A percentile compares a stretch with the other conserved stretches of the same genome.
These are phyloP conservation scores for Magallana angulata DNA, from an alignment of 1,140 invertebrate genomes.

Conservation along the genomic window DNA sequence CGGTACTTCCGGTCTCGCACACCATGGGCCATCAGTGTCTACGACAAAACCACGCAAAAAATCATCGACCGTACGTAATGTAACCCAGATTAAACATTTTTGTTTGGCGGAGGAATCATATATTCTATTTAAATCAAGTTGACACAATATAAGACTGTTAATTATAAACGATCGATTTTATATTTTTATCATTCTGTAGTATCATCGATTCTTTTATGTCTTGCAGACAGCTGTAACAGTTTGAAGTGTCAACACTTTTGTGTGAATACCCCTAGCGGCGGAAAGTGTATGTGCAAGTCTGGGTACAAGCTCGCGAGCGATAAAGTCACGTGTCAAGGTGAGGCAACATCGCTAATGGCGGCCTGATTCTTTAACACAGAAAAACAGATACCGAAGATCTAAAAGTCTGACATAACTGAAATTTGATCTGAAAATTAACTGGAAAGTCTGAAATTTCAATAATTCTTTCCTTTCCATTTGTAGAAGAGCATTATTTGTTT, in stretches of 20 bases:
- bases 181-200: not conserved
- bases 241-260: slow-evolving; percentile 47
- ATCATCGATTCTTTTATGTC: too few species aligned
- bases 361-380: too few species aligned
- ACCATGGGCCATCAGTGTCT: slow-evolving; percentile 42
- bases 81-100: not conserved
- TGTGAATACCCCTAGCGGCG: slow-evolving; percentile 34
- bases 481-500: slow-evolving; percentile 36
- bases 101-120: too few species aligned
- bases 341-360: not conserved
- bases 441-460: not conserved
- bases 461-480: not conserved
- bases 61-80: slow-evolving; percentile 31
- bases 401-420: too few species aligned
- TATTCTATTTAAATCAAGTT: not conserved
- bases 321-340: slow-evolving; percentile 31
- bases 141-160: not conserved
- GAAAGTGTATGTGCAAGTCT: slow-evolving; percentile 48
- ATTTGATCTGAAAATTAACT: too few species aligned
- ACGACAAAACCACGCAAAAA: slow-evolving; percentile 41
- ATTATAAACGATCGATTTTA: not conserved
- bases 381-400: too few species aligned
- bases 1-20: slow-evolving; percentile 36
- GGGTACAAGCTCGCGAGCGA: slow-evolving; percentile 29
- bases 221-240: slow-evolving; percentile 39